Conservation (phyloP, 2,113 vertebrate genomes). For the Hyperoodon ampullatus region DNA sequence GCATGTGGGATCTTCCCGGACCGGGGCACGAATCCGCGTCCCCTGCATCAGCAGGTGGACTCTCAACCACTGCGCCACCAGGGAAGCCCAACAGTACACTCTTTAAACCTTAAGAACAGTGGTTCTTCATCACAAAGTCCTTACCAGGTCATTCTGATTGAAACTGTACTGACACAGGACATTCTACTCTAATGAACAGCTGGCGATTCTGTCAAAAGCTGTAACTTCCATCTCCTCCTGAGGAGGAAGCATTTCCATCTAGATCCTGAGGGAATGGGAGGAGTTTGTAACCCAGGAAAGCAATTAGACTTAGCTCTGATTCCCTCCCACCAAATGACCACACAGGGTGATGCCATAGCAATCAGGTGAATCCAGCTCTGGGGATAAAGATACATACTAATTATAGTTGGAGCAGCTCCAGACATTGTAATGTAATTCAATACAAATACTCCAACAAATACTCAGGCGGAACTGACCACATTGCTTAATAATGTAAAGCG, state of each 20-base stretch:
- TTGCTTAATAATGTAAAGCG: background rate
- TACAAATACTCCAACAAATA: background rate
- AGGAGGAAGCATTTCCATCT: background rate
- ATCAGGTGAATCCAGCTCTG: background rate
- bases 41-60: no score
- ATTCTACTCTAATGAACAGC: slow-evolving; percentile 6
- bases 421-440: background rate
- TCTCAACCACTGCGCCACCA: no score
- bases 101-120: background rate
- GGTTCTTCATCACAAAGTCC: background rate
- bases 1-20: no score
- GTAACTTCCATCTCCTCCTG: background rate
- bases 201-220: background rate
- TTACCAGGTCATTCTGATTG: background rate
- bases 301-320: slow-evolving; percentile 26
- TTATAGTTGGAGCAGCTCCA: background rate
- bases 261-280: background rate
- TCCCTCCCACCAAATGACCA: background rate
- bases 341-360: background rate
- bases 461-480: background rate
- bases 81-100: background rate
- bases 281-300: background rate
- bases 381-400: slow-evolving; percentile 24
- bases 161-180: background rate
- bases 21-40: no score